Conservation (phyloP, 2,113 vertebrate species). For the Eudyptes chrysolophus region DNA sequence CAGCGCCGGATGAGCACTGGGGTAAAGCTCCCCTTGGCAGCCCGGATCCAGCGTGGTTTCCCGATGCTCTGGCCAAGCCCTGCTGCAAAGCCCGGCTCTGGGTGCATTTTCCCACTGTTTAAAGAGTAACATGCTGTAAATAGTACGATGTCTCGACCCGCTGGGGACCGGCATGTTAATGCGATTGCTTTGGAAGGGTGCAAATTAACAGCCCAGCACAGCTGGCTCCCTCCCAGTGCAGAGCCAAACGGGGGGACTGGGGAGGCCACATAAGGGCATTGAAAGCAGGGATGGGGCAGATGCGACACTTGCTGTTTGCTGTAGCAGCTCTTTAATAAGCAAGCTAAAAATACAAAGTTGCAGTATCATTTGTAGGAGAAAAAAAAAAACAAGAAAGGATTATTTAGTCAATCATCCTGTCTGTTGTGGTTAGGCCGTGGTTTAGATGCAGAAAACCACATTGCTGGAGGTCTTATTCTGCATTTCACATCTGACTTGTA, state of each 20-base stretch:
- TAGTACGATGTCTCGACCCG: fast-evolving
- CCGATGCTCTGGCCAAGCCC: background rate
- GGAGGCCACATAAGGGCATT: background rate
- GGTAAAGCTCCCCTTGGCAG: background rate
- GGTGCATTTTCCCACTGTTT: background rate
- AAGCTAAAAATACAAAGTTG: background rate
- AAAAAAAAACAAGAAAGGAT: background rate
- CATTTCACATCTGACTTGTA: background rate
- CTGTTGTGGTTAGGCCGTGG: background rate
- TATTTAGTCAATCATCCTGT: background rate
- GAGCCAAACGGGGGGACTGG: background rate
- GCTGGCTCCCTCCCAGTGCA: background rate
- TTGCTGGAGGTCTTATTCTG: background rate
- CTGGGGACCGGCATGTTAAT: background rate
- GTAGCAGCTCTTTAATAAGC: background rate
- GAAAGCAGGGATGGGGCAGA: background rate
- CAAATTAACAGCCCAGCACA: background rate
- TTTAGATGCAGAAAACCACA: background rate
- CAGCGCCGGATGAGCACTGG: too few relatives aligned
- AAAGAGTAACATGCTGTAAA: background rate
- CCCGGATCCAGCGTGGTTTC: background rate
- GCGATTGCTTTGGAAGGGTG: background rate
- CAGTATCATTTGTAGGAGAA: background rate
- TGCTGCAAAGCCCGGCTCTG: background rate
- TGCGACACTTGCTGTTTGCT: background rate